phyloP scores from a whole-genome alignment of 1,140 invertebrate genomes.

The Sycobia sp. region DNA sequence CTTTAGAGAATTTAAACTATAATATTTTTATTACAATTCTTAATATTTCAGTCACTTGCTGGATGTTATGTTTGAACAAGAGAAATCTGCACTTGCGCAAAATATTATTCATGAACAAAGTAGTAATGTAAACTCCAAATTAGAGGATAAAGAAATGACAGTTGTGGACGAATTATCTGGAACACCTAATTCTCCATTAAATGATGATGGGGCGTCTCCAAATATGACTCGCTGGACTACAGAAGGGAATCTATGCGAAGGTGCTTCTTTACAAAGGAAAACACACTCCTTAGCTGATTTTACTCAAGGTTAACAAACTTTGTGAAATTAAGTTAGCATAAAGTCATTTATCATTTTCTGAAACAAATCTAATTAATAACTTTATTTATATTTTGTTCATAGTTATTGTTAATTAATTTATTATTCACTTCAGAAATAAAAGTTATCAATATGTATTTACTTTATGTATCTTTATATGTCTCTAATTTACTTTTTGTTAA shows the following conservation, averaged over 20 bases:
- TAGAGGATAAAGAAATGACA: constrained; percentile 43
- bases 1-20: neutral
- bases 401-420: no score
- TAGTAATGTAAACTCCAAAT: constrained; percentile 40
- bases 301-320: constrained; percentile 46
- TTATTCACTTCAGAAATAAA: neutral
- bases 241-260: constrained; percentile 58
- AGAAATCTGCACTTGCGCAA: constrained; percentile 54
- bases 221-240: constrained; percentile 57
- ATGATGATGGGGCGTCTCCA: constrained; percentile 23
- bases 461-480: no score
- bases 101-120: constrained; percentile 35
- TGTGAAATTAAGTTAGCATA: constrained; percentile 23
- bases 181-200: constrained; percentile 19
- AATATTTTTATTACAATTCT: no score
- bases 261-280: constrained; percentile 50
- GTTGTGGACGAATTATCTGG: constrained; percentile 31
- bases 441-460: no score
- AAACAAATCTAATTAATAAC: no score
- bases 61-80: constrained; percentile 75
- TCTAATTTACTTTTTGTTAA: no score
- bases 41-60: constrained; percentile 66
- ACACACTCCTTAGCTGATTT: constrained; percentile 58
- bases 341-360: neutral
- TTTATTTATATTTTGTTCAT: no score